phyloP scores from a whole-genome alignment of 2,888 invertebrate genomes.

The Cynaeus angustus region DNA sequence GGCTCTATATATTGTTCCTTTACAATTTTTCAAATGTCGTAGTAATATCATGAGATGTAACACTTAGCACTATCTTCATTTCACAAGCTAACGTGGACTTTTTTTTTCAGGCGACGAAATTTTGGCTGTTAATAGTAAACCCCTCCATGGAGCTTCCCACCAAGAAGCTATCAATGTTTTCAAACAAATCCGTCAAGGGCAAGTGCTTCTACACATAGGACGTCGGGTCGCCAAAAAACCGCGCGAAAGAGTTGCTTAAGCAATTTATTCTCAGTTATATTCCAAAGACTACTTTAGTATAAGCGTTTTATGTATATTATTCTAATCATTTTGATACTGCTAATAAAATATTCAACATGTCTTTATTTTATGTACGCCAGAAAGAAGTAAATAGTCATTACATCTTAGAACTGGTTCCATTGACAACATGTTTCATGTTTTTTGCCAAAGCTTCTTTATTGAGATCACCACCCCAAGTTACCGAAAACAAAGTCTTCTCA shows the following conservation, averaged over 20 bases:
- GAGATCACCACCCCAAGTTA: conserved; percentile 63
- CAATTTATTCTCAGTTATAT: conserved; percentile 57
- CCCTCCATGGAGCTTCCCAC: conserved; percentile 84
- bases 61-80: no score
- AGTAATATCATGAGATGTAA: no score
- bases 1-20: no score
- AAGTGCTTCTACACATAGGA: conserved; percentile 83
- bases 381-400: neutral
- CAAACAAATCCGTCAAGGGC: conserved; percentile 85
- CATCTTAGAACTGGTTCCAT: conserved; percentile 28
- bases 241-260: conserved; percentile 64
- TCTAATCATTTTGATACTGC: conserved; percentile 52
- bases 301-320: conserved; percentile 51
- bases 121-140: conserved; percentile 85
- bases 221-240: conserved; percentile 71
- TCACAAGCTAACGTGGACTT: neutral
- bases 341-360: conserved; percentile 44
- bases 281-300: conserved; percentile 60
- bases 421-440: conserved; percentile 62
- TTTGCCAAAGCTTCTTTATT: conserved; percentile 60
- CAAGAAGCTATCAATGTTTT: conserved; percentile 87
- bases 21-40: no score
- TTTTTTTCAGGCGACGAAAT: conserved; percentile 84
- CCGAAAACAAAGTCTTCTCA: conserved; percentile 61
- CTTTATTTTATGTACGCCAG: neutral